Conservation (phyloP, 1,140 invertebrate species). For the Dendroctonus valens region DNA sequence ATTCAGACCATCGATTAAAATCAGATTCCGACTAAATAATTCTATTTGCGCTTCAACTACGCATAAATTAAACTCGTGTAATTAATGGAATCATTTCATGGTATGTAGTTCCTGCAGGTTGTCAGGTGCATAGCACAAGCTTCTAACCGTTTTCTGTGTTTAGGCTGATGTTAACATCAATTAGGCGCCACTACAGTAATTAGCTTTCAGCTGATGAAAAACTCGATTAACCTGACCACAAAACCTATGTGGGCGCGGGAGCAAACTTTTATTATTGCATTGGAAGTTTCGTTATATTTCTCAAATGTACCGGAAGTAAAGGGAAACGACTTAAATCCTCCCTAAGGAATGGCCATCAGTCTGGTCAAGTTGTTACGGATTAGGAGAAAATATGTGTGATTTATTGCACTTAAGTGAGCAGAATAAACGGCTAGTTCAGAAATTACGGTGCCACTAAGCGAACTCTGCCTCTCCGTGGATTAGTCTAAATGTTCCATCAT, state of each 20-base stretch:
- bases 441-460: too few species aligned
- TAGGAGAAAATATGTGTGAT: constrained; percentile 5
- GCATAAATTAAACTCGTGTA: constrained; percentile 1
- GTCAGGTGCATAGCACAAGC: constrained; percentile 2
- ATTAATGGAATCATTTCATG: constrained; percentile 9
- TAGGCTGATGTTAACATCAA: constrained; percentile 3
- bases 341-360: constrained; percentile 1
- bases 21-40: neutral
- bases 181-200: neutral
- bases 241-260: neutral
- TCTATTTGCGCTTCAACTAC: constrained; percentile 4
- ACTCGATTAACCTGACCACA: neutral
- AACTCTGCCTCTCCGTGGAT: too few species aligned
- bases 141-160: neutral
- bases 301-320: constrained; percentile 12
- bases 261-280: constrained; percentile 1
- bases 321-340: constrained; percentile 6
- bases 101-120: constrained; percentile 5
- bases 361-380: constrained; percentile 7
- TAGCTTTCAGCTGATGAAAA: neutral
- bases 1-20: too few species aligned
- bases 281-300: constrained; percentile 8
- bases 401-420: constrained; percentile 14
- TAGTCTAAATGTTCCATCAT: too few species aligned
- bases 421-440: constrained; percentile 1